phyloP scores from a whole-genome alignment of 2,888 invertebrate species.

The Unio delphinus region DNA sequence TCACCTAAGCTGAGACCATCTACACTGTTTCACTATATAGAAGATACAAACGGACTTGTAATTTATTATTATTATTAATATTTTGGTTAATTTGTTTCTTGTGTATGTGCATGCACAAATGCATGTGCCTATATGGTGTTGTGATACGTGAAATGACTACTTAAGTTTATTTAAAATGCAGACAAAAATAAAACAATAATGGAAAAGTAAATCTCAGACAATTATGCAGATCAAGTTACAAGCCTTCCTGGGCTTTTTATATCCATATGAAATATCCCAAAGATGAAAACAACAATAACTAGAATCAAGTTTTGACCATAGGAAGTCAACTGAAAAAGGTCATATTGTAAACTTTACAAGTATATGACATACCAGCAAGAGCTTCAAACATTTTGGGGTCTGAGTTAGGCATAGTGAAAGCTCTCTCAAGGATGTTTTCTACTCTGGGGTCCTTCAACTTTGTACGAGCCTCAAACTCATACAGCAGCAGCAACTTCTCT shows the following conservation, averaged over 20 bases:
- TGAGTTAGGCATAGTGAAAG: constrained; percentile 56
- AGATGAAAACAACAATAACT: neutral
- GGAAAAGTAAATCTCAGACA: no score
- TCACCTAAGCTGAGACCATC: no score
- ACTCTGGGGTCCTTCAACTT: constrained; percentile 56
- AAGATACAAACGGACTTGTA: no score
- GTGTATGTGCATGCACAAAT: no score
- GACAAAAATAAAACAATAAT: no score
- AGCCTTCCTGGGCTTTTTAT: neutral
- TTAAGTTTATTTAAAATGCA: no score
- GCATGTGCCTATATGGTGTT: no score
- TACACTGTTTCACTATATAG: no score
- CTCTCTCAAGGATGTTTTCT: constrained; percentile 60
- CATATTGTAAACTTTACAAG: neutral
- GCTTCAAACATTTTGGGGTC: constrained; percentile 67
- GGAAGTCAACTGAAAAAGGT: neutral
- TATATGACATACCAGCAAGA: constrained; percentile 54
- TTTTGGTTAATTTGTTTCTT: no score
- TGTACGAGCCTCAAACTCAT: constrained; percentile 66
- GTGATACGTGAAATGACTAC: no score
- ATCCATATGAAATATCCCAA: neutral
- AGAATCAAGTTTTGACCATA: neutral
- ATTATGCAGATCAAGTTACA: no score
- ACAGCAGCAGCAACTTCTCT: constrained; percentile 59
- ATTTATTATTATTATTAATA: no score